Conservation (phyloP, 2,113 vertebrate genomes). For the Semnornis frantzii region DNA sequence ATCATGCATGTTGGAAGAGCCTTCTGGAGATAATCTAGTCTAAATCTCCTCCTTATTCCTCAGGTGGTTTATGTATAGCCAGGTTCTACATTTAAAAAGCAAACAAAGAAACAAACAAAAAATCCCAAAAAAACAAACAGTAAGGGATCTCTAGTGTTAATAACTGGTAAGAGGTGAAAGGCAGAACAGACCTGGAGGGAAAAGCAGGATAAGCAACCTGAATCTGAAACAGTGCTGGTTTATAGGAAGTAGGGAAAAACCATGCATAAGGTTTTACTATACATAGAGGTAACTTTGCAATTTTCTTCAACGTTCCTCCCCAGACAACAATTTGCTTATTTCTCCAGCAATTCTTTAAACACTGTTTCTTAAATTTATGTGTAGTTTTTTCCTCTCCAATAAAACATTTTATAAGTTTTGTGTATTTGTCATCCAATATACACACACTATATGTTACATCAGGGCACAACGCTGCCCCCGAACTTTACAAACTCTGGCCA, state of each 20-base stretch:
- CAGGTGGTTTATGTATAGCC: neutral
- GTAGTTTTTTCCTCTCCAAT: neutral
- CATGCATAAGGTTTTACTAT: neutral
- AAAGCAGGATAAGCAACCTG: neutral
- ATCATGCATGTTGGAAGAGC: neutral
- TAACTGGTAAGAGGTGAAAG: neutral
- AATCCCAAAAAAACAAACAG: neutral
- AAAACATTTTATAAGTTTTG: neutral
- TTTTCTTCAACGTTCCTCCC: neutral
- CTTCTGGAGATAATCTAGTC: neutral
- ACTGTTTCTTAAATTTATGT: neutral
- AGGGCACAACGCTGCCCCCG: neutral
- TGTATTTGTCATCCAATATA: neutral
- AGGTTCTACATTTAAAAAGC: neutral
- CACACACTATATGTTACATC: neutral
- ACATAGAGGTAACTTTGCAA: neutral
- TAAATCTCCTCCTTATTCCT: neutral
- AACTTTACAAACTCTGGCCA: neutral
- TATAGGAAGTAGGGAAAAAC: neutral
- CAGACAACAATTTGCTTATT: neutral
- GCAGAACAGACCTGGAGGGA: neutral
- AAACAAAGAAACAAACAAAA: no score
- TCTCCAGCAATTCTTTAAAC: neutral
- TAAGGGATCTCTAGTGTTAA: neutral
- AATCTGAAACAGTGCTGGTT: neutral